Conservation (phyloP, 92 coral and sea anemone species). For the Zoanthus solanderi region DNA sequence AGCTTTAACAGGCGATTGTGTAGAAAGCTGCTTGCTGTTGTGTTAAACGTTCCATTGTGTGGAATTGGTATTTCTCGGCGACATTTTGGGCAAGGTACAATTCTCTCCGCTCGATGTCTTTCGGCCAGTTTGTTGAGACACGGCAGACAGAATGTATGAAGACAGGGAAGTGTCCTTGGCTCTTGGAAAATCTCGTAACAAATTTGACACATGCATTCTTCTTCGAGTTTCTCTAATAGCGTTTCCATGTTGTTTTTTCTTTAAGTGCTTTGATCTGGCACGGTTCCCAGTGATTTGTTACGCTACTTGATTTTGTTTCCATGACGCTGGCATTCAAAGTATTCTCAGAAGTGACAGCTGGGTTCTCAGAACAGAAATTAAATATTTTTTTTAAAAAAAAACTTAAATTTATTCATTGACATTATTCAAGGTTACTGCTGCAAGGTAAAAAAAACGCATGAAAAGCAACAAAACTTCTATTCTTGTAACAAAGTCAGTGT, state of each 20-base stretch:
- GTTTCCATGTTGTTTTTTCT: constrained; percentile 1
- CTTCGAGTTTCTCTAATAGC: constrained; percentile 19
- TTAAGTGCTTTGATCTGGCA: not conserved
- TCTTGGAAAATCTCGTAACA: constrained; percentile 28
- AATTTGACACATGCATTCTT: constrained; percentile 15
- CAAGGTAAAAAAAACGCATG: too few relatives aligned
- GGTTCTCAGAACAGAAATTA: too few relatives aligned
- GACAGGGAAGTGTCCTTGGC: constrained; percentile 15
- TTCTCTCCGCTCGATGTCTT: not conserved
- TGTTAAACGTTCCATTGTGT: constrained; percentile 19
- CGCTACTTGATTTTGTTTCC: too few relatives aligned
- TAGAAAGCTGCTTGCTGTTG: not conserved
- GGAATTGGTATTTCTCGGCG: constrained; percentile 22
- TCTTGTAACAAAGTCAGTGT: too few relatives aligned
- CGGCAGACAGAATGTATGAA: constrained; percentile 39
- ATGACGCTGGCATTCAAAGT: too few relatives aligned
- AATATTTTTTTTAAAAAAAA: too few relatives aligned
- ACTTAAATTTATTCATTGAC: too few relatives aligned
- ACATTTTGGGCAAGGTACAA: not conserved
- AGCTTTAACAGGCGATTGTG: constrained; percentile 24
- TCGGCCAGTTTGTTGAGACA: constrained; percentile 41
- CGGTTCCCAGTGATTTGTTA: not conserved
- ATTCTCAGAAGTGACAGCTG: too few relatives aligned
- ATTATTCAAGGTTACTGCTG: too few relatives aligned
- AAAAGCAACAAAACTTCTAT: too few relatives aligned